These are phyloP conservation scores for Drosophila varians DNA, from an alignment of 1,140 invertebrate species.

Conservation along the genomic window DNA sequence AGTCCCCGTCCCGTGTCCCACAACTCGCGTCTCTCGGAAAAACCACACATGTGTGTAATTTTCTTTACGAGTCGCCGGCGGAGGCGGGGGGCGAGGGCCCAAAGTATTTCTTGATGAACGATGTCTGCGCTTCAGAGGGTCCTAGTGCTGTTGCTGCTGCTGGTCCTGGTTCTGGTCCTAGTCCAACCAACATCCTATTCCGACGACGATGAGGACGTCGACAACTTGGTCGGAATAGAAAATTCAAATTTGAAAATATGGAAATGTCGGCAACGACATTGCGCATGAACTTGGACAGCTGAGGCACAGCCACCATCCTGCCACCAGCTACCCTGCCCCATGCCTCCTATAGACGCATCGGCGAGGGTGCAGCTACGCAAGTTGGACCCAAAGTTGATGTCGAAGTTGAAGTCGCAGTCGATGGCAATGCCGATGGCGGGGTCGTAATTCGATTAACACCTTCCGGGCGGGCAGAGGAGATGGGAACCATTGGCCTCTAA, in stretches of 20 bases:
- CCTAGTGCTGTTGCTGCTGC: not conserved
- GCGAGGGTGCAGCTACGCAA: conserved; percentile 33
- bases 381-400: not conserved
- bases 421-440: conserved; percentile 16
- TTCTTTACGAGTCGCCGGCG: conserved; percentile 55
- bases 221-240: conserved; percentile 55
- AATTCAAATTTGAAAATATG: conserved; percentile 82
- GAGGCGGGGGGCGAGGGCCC: not conserved
- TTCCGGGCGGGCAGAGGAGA: conserved; percentile 32
- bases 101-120: conserved; percentile 70
- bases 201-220: conserved; percentile 9
- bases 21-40: conserved; percentile 37
- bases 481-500: conserved; percentile 70
- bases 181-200: not conserved
- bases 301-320: conserved; percentile 8
- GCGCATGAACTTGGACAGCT: conserved; percentile 36
- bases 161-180: conserved; percentile 17
- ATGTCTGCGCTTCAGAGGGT: conserved; percentile 42
- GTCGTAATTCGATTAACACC: conserved; percentile 80
- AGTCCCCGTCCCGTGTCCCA: conserved; percentile 1
- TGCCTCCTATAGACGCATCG: conserved; percentile 14
- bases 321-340: not conserved
- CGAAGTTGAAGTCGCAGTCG: conserved; percentile 17
- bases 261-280: conserved; percentile 56
- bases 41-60: conserved; percentile 79